These are phyloP conservation scores for Phenganax subtilis DNA, from an alignment of 92 coral and sea anemone species.

Conservation along the genomic window DNA sequence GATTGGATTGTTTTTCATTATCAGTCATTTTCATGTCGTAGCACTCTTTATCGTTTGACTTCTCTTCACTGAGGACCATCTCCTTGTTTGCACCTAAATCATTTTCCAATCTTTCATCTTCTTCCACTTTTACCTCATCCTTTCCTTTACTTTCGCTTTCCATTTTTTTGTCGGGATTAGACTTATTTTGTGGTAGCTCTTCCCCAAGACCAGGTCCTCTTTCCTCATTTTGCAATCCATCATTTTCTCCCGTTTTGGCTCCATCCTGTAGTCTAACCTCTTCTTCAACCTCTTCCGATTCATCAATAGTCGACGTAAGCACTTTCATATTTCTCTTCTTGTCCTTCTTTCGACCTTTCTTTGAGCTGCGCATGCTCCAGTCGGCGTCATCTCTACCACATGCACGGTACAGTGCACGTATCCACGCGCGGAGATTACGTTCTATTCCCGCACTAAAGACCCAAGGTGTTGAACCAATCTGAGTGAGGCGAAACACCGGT, in stretches of 20 bases:
- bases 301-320: constrained; percentile 56
- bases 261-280: too few species aligned
- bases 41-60: not conserved
- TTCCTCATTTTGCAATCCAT: not conserved
- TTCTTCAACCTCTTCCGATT: constrained; percentile 54
- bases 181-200: constrained; percentile 46
- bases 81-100: not conserved
- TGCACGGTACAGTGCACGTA: constrained; percentile 81
- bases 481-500: constrained; percentile 92
- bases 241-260: constrained; percentile 37
- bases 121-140: constrained; percentile 45
- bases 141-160: constrained; percentile 32
- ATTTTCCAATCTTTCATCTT: not conserved
- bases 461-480: constrained; percentile 91
- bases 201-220: not conserved
- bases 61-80: not conserved
- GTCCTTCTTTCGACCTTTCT: constrained; percentile 41
- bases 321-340: constrained; percentile 61
- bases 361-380: constrained; percentile 36
- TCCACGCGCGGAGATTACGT: constrained; percentile 87
- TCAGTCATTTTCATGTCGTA: not conserved
- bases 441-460: constrained; percentile 82
- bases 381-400: constrained; percentile 71
- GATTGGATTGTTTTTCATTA: not conserved
- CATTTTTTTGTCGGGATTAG: not conserved